Evolutionary conservation across 2,113 vertebrate genomes (phyloP).

Genomic region (Phylloscopus trochilus): DNA sequence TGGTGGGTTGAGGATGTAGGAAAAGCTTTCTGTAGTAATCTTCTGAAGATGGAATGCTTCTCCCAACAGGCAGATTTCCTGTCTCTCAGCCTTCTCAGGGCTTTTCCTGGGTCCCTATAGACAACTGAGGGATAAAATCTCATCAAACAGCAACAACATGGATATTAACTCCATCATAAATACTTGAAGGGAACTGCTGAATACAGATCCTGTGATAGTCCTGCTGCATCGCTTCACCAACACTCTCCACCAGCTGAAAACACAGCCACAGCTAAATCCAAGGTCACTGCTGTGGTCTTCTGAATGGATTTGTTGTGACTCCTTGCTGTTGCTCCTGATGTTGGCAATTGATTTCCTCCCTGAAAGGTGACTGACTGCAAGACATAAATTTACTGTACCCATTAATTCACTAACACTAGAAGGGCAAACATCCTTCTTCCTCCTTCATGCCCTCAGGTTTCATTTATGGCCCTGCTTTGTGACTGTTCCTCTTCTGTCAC

Average conservation of each 20-base stretch:
- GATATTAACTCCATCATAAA: not conserved
- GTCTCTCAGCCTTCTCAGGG: not conserved
- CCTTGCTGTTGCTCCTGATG: not conserved
- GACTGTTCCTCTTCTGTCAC: not conserved
- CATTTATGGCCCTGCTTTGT: not conserved
- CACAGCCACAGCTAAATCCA: not conserved
- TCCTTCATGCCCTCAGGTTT: not conserved
- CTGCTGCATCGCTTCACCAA: not conserved
- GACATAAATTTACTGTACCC: not conserved
- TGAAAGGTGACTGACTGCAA: not conserved
- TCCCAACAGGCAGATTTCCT: not conserved
- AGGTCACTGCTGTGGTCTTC: not conserved
- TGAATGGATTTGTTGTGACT: not conserved
- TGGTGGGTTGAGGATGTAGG: not conserved
- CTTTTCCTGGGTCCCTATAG: not conserved
- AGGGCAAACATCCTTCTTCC: not conserved
- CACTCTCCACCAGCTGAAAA: not conserved
- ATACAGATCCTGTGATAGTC: not conserved
- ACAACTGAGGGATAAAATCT: not conserved
- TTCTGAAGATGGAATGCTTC: not conserved
- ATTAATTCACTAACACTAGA: not conserved
- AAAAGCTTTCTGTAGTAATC: not conserved
- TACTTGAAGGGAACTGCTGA: not conserved
- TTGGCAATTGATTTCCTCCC: not conserved
- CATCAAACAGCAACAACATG: not conserved